A percentile compares a stretch with the other conserved stretches of the same genome.
phyloP scores from a whole-genome alignment of 2,113 vertebrate species.

The Procapra przewalskii region DNA sequence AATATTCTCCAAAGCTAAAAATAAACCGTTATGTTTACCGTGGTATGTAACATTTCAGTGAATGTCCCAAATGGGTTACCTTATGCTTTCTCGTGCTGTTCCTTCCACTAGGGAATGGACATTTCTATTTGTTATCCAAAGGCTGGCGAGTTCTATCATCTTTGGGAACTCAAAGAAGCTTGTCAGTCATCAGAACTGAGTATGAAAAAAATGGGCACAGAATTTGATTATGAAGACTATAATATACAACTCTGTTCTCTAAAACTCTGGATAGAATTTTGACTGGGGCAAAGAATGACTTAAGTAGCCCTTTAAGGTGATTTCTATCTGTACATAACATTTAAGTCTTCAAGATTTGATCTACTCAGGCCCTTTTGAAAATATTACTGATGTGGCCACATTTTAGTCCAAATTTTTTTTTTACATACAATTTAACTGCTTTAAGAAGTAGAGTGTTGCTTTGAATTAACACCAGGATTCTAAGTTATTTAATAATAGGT shows the following conservation, averaged over 20 bases:
- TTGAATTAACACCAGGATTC: not conserved
- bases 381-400: not conserved
- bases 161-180: slow-evolving; percentile 26
- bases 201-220: slow-evolving; percentile 13
- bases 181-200: slow-evolving; percentile 32
- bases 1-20: slow-evolving; percentile 1
- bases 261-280: not conserved
- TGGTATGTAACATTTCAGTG: not conserved
- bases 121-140: not conserved
- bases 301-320: not conserved
- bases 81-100: not conserved
- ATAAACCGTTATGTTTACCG: not conserved
- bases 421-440: not conserved
- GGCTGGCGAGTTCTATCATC: not conserved
- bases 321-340: not conserved
- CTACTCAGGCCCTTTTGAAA: not conserved
- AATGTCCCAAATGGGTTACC: not conserved
- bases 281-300: not conserved
- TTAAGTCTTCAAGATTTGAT: not conserved
- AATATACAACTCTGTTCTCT: not conserved
- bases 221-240: slow-evolving; percentile 42
- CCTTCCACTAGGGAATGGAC: not conserved
- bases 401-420: not conserved
- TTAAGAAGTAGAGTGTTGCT: not conserved
- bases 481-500: not conserved